Base-by-base conservation (phyloP, 2,797 vertebrate genomes). In the Linurgus olivaceus region DNA sequence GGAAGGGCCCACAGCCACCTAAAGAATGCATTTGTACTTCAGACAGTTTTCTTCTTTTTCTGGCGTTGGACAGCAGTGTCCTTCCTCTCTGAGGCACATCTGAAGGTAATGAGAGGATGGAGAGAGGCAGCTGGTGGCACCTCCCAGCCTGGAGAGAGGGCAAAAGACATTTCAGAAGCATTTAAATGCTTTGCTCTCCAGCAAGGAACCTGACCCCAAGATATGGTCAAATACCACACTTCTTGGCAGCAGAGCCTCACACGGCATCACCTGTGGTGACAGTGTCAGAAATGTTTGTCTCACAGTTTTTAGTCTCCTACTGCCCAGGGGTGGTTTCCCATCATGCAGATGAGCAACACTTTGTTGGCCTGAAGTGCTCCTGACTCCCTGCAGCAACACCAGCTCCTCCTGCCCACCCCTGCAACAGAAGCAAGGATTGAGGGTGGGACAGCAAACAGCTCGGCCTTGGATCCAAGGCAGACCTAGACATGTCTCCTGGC, bases 231-330 rank as follows among this genome's bases (percentile, higher is more conserved):
- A 40, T 82, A 51, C 28, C 70, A 38, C 3, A 12, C 24, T 35
- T 57, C 48, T 88, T 91, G 91, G 94, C 80, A 94, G 73, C 85
- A 81, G 17, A 71, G 26, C 68, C 50, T 79, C 11, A 2, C 48
- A 48, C 38, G 62, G 54, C 79, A 54, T 66, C 50, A 10, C 13
- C 15, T 38, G n/a, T 65, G 51, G 52, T 82, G 80, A 84, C 77
- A 85, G 51, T 0, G 0, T 68, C 78, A 71, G 67, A 94, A 90
- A 75, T 75, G 57, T 75, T 93, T 90, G 48, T 74, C 88, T 88
- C 75, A 44, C 80, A 79, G 61, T 24, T 93, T 95, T 81, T 50
- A 81, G 78, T 86, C n/a, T 90, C 77, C 71, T 0, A 0, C 48
- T 80, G 67, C 77, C 75, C 1, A 26, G 74, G 59, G 40, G 29